A percentile compares a stretch with the other conserved stretches of the same genome.
Evolutionary conservation across 2,888 invertebrate species (phyloP).

Genomic region (Agriopis marginaria): DNA sequence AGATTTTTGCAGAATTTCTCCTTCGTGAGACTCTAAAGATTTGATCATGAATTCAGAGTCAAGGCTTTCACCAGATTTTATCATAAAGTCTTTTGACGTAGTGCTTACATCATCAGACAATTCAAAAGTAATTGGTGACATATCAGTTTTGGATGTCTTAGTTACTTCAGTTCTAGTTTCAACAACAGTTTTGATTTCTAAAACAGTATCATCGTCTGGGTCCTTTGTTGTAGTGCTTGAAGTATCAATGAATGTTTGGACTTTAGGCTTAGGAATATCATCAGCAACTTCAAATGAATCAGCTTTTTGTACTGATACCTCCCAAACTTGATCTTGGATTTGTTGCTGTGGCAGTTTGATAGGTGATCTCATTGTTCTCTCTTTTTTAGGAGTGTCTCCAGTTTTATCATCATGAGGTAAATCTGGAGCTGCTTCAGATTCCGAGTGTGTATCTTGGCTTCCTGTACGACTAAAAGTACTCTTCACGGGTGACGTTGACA

Average conservation of each 20-base stretch:
- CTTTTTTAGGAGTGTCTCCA: conserved; percentile 74
- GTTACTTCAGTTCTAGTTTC: conserved; percentile 63
- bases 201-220: conserved; percentile 61
- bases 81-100: conserved; percentile 80
- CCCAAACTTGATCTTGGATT: conserved; percentile 80
- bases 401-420: conserved; percentile 78
- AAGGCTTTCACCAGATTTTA: conserved; percentile 82
- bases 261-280: conserved; percentile 62
- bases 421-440: conserved; percentile 84
- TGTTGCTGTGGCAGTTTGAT: conserved; percentile 78
- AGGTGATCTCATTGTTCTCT: conserved; percentile 72
- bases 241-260: conserved; percentile 53
- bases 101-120: conserved; percentile 76
- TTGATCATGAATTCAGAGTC: conserved; percentile 84
- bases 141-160: conserved; percentile 72
- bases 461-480: conserved; percentile 83
- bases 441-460: conserved; percentile 86
- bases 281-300: conserved; percentile 74
- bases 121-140: conserved; percentile 75
- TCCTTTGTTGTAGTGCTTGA: conserved; percentile 60
- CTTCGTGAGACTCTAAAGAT: conserved; percentile 83
- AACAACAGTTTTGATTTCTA: conserved; percentile 63
- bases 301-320: conserved; percentile 75
- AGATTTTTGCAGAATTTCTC: conserved; percentile 82
- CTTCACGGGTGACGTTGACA: conserved; percentile 81